These are phyloP conservation scores for Drosophila murphyi DNA, from an alignment of 1,140 invertebrate species.

Conservation along the genomic window DNA sequence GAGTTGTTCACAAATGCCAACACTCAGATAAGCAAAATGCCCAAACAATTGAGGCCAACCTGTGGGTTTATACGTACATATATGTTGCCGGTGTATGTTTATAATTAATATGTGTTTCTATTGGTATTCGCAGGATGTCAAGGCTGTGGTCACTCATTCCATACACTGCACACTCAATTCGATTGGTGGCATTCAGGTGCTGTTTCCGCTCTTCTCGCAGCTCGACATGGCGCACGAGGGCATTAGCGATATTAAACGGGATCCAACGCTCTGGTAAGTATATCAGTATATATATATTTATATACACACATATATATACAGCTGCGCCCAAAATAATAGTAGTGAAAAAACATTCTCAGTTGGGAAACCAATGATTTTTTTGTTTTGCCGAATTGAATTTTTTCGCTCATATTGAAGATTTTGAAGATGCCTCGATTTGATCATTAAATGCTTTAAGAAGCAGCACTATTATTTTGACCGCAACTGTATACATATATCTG, in stretches of 20 bases:
- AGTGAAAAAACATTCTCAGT: too few relatives aligned
- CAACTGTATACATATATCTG: too few relatives aligned
- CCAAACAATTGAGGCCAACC: not conserved
- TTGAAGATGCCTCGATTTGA: too few relatives aligned
- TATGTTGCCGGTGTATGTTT: not conserved
- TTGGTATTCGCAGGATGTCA: conserved; percentile 92
- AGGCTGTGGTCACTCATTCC: conserved; percentile 99
- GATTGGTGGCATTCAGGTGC: conserved; percentile 98
- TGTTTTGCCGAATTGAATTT: too few relatives aligned
- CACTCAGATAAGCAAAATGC: not conserved
- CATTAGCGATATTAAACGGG: conserved; percentile 91
- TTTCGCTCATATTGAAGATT: too few relatives aligned
- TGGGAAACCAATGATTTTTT: too few relatives aligned
- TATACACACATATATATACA: too few relatives aligned
- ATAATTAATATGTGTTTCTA: conserved; percentile 32
- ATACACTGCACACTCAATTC: conserved; percentile 99
- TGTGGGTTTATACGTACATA: not conserved
- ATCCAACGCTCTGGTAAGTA: conserved; percentile 93
- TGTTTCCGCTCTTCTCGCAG: conserved; percentile 99
- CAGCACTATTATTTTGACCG: too few relatives aligned
- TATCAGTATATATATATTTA: not conserved
- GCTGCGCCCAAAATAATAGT: too few relatives aligned
- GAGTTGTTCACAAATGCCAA: too few relatives aligned
- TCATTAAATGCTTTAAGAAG: too few relatives aligned
- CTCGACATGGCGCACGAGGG: conserved; percentile 96